Evolutionary conservation across 64 coral and sea anemone genomes (phyloP).

Genomic region (Dendrophyllia cribrosa): DNA sequence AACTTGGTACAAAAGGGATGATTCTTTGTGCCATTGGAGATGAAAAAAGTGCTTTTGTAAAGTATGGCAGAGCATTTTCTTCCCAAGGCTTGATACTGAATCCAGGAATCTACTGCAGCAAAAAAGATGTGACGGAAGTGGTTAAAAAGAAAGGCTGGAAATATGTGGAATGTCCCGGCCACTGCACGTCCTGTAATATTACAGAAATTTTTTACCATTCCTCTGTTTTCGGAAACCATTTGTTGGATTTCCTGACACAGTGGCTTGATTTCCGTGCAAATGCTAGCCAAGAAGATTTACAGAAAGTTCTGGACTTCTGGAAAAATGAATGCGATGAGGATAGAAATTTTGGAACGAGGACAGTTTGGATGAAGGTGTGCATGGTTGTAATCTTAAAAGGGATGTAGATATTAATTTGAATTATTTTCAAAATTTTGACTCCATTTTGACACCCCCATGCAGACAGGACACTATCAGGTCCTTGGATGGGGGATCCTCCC

Average conservation of each 20-base stretch:
- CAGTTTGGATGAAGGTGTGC: not conserved
- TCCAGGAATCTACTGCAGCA: not conserved
- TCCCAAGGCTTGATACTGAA: not conserved
- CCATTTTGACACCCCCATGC: too few relatives aligned
- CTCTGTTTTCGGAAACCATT: not conserved
- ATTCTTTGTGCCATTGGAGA: not conserved
- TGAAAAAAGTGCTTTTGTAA: not conserved
- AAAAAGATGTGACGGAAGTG: not conserved
- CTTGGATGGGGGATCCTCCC: too few relatives aligned
- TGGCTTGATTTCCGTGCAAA: not conserved
- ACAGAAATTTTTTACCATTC: conserved; percentile 26
- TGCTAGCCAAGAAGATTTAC: conserved; percentile 11
- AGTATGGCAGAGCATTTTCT: not conserved
- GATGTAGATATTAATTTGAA: too few relatives aligned
- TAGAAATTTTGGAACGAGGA: not conserved
- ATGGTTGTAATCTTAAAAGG: not conserved
- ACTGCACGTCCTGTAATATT: conserved; percentile 26
- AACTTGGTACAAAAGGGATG: not conserved
- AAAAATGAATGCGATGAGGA: not conserved
- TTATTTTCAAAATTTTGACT: too few relatives aligned
- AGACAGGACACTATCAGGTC: too few relatives aligned
- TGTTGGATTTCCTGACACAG: conserved; percentile 49
- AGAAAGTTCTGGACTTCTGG: conserved; percentile 16
- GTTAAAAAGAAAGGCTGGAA: conserved; percentile 54
- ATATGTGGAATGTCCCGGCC: conserved; percentile 2